Evolutionary conservation across 2,797 vertebrate genomes (phyloP).

Genomic region (Ispidina picta): DNA sequence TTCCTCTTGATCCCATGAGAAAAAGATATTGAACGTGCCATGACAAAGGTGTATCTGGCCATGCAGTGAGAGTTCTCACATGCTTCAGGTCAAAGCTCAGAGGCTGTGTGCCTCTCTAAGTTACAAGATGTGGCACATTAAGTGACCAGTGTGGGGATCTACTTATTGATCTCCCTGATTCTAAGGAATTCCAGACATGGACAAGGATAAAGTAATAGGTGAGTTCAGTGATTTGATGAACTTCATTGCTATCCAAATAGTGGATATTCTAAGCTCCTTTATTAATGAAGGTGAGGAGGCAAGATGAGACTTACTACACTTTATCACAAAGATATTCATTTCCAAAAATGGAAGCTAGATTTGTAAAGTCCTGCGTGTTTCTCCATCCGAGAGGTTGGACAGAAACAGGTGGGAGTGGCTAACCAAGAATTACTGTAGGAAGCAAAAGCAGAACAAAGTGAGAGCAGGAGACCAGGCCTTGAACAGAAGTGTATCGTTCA

Average conservation of each 20-base stretch:
- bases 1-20: not conserved
- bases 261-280: not conserved
- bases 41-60: not conserved
- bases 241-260: not conserved
- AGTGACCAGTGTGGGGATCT: not conserved
- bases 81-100: not conserved
- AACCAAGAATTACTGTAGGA: not conserved
- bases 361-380: not conserved
- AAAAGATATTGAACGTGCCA: not conserved
- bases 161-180: not conserved
- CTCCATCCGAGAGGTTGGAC: not conserved
- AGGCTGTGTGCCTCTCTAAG: not conserved
- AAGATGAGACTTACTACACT: not conserved
- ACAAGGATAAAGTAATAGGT: not conserved
- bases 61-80: not conserved
- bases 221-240: not conserved
- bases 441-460: not conserved
- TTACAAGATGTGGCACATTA: not conserved
- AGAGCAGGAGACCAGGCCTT: not conserved
- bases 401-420: not conserved
- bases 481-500: not conserved
- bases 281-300: not conserved
- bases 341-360: not conserved
- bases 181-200: not conserved
- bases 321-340: not conserved